phyloP scores from a whole-genome alignment of 2,113 vertebrate species.

The Callorhinus ursinus region DNA sequence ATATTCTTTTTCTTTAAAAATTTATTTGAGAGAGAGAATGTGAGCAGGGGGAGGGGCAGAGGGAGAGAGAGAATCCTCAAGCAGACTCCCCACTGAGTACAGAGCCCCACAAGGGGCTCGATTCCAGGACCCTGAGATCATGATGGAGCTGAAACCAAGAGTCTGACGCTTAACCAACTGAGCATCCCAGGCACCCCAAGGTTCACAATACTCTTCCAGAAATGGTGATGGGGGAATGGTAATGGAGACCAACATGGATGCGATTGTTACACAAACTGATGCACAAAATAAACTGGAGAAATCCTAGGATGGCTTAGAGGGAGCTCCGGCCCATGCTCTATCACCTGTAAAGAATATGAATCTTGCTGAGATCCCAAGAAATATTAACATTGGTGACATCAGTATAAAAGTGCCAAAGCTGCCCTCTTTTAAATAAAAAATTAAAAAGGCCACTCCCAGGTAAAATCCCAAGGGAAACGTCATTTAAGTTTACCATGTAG shows the following conservation, averaged over 20 bases:
- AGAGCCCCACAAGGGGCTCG: neutral
- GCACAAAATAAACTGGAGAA: neutral
- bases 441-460: conserved; percentile 85
- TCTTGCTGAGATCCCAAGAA: conserved; percentile 99
- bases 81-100: neutral
- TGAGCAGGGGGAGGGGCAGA: neutral
- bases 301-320: conserved; percentile 95
- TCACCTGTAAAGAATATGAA: conserved; percentile 99
- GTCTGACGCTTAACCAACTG: neutral
- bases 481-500: conserved; percentile 88
- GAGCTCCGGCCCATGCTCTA: conserved; percentile 97
- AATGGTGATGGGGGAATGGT: neutral
- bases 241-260: neutral
- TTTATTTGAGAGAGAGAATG: neutral
- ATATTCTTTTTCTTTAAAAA: neutral
- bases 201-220: neutral
- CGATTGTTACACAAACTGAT: neutral
- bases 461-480: conserved; percentile 84
- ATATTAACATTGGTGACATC: conserved; percentile 99
- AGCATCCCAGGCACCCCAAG: neutral
- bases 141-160: neutral
- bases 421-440: conserved; percentile 97
- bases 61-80: neutral
- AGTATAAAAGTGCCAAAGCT: conserved; percentile 99
- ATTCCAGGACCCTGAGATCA: neutral